phyloP scores from a whole-genome alignment of 2,888 invertebrate species.

The Noctua janthe region DNA sequence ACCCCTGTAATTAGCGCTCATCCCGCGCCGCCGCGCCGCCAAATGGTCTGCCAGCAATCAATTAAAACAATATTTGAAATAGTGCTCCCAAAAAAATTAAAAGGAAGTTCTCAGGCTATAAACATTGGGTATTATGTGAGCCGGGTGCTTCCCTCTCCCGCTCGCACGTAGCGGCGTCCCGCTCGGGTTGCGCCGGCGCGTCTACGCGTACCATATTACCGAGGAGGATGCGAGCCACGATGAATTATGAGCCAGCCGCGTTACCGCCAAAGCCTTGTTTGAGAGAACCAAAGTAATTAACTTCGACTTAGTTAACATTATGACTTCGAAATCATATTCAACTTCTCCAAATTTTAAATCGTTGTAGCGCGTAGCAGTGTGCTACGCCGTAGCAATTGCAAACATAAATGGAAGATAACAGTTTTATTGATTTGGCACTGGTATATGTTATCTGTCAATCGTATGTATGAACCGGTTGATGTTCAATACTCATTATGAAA shows the following conservation, averaged over 20 bases:
- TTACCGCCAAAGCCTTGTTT: conserved; percentile 90
- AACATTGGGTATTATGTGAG: conserved; percentile 85
- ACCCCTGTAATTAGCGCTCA: conserved; percentile 84
- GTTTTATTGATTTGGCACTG: conserved; percentile 57
- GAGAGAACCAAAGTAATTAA: conserved; percentile 88
- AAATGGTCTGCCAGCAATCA: conserved; percentile 88
- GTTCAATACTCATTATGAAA: conserved; percentile 64
- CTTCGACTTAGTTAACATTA: conserved; percentile 87
- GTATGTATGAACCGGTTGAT: conserved; percentile 53
- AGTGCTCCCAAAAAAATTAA: conserved; percentile 87
- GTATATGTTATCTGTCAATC: conserved; percentile 56
- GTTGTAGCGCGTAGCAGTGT: conserved; percentile 69
- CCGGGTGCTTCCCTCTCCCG: conserved; percentile 66
- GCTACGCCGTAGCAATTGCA: conserved; percentile 73
- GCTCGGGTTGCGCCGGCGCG: conserved; percentile 85
- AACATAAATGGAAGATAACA: conserved; percentile 29
- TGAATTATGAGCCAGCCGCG: conserved; percentile 85
- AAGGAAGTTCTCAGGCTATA: conserved; percentile 86
- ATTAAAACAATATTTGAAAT: conserved; percentile 90
- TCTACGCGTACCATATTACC: conserved; percentile 83
- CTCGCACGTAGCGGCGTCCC: conserved; percentile 71
- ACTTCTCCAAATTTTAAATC: conserved; percentile 66
- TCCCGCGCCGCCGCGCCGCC: conserved; percentile 81
- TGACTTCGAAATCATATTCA: conserved; percentile 76
- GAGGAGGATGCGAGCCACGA: conserved; percentile 81